Evolutionary conservation across 2,888 invertebrate species (phyloP), one percentile per base, ranked within the genome.

Genomic region (Tortrix viridana): DNA sequence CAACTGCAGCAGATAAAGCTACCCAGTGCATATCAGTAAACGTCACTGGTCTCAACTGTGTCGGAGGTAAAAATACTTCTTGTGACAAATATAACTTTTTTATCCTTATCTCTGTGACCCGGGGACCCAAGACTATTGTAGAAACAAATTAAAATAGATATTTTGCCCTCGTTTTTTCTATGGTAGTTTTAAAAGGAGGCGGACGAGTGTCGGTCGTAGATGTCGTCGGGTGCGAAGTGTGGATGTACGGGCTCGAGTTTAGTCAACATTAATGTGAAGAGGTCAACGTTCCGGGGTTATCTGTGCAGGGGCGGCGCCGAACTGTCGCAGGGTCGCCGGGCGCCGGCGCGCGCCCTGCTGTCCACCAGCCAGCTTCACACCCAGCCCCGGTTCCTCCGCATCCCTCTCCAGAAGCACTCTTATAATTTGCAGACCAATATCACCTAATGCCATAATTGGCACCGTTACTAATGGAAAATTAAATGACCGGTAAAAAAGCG

Each of bases 241-340:
- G 75, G 70, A 72, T 75, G 75, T 81, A 75, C 1, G 32, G 32
- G 32, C 32, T 32, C 74, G 74, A 78, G 81, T 82, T 88, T 86
- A 82, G 86, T 89, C 88, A 86, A 86, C 84, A 87, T 78, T 80
- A 86, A 86, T 83, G 84, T 82, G 82, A 79, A 70, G 76, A 83
- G 91, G 89, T 90, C 89, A 89, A 88, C 89, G 86, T 82, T 85
- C 86, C 82, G 83, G 79, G 91, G 91, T 91, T 91, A 91, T 90
- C 91, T 71, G 69, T 65, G 71, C 74, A 81, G 84, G 80, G 84
- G 85, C 87, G 89, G 89, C 90, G 89, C 86, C 90, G 82, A 77
- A 84, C 84, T 80, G 86, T 83, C 89, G 88, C 83, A 79, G 77
- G 81, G 82, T 73, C 82, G 71, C 67, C 68, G 69, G 69, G 65